Base-by-base conservation (phyloP, 2,113 vertebrate genomes). In the Heteronetta atricapilla region DNA sequence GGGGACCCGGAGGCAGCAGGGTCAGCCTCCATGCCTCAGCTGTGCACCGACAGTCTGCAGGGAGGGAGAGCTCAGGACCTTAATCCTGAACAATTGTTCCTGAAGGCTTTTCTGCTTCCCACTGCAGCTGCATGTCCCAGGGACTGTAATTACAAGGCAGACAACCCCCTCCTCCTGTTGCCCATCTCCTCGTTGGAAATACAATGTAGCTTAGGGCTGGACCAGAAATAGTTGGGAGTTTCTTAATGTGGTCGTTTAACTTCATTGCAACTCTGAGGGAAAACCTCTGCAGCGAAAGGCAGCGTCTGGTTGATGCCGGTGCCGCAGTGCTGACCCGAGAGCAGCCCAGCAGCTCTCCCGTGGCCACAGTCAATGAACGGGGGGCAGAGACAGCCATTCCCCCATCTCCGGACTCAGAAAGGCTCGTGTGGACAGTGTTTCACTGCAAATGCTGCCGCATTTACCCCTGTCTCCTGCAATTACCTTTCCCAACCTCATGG, bases 231-330 rank as follows among this genome's bases (percentile, higher is more conserved):
- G 44, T 1, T 33, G 44, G 70, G 70, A 4, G 1, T 3, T 8
- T 75, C 36, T 73, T 13, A 14, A 36, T 34, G 2, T 22, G 1
- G 1, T 16, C 6, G 12, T 50, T 63, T 21, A 36, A 21, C 48
- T 34, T 38, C 50, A 5, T 10, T 11, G 8, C 77, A 67, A 48
- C 36, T 55, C 74, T 2, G 23, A 70, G 68, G 86, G 59, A 59
- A 3, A 14, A 75, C 2, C 59, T 50, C 60, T 33, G 42, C 63
- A 31, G 44, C 3, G 11, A 76, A 26, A 20, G 1, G 22, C 58
- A 19, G 66, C 3, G 2, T 11, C 81, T 44, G 80, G 36, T 10
- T 1, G 3, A 81, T 23, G 50, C 2, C 1, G 3, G 67, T 1
- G 11, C 64, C 62, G 66, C 66, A n/a, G 58, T 1, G 36, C 12